Conservation (phyloP, 1,140 invertebrate species). For the Metopolophium dirhodum region DNA sequence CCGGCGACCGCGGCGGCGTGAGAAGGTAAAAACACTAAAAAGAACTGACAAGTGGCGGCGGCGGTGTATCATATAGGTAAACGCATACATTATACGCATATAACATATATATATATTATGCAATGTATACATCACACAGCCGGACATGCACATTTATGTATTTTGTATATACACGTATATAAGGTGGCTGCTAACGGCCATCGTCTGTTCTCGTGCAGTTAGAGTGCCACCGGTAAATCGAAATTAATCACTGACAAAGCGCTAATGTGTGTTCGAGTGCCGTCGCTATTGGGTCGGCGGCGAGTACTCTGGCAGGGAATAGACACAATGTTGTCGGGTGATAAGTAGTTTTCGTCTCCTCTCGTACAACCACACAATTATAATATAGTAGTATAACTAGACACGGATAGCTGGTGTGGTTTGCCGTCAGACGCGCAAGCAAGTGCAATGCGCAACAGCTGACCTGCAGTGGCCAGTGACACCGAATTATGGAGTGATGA, state of each 20-base stretch:
- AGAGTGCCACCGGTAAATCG: not conserved
- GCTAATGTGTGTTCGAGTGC: not conserved
- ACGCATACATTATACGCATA: not conserved
- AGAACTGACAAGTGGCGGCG: not conserved
- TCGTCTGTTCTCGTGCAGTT: not conserved
- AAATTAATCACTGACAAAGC: conserved; percentile 38
- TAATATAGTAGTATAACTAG: too few relatives aligned
- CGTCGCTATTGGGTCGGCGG: not conserved
- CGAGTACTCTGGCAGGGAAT: not conserved
- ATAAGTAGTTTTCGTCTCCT: conserved; percentile 16
- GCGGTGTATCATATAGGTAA: not conserved
- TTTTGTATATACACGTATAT: not conserved
- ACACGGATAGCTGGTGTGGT: not conserved
- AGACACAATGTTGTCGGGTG: not conserved
- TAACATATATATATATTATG: not conserved
- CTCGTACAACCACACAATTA: not conserved
- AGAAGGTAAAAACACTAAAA: not conserved
- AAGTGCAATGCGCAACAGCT: not conserved
- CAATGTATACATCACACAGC: too few relatives aligned
- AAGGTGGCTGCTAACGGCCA: not conserved
- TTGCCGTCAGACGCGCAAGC: not conserved
- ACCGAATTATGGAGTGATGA: not conserved
- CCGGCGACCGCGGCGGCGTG: not conserved
- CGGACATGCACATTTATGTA: not conserved
- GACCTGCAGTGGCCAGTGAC: not conserved